Percentiles rank a stretch among this genome's conserved stretches.
phyloP scores from a whole-genome alignment of 2,113 vertebrate species.

The Loxodonta africana region DNA sequence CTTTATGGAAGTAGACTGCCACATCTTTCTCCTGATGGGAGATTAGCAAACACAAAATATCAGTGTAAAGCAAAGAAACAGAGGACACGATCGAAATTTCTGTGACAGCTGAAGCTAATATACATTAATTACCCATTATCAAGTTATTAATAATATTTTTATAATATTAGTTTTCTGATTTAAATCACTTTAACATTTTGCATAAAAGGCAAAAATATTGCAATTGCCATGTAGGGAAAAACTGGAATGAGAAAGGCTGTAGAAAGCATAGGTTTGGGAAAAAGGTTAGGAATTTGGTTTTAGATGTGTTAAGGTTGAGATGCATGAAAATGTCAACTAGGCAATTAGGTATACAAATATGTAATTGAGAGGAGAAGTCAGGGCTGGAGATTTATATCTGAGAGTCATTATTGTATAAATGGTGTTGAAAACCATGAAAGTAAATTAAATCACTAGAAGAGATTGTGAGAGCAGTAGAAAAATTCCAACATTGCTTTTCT shows the following conservation, averaged over 20 bases:
- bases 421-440: neutral
- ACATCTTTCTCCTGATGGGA: neutral
- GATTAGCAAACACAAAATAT: constrained; percentile 25
- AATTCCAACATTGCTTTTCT: neutral
- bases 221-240: neutral
- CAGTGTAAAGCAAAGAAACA: constrained; percentile 25
- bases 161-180: neutral
- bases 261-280: constrained; percentile 7
- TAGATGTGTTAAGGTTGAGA: neutral
- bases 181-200: neutral
- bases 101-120: neutral
- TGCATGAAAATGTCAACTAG: neutral
- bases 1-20: no score
- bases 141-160: neutral
- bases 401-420: no score
- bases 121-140: neutral
- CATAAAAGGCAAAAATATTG: neutral
- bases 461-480: neutral
- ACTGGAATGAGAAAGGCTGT: neutral
- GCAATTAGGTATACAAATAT: neutral
- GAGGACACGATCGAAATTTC: neutral
- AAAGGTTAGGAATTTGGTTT: constrained; percentile 39
- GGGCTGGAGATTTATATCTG: neutral
- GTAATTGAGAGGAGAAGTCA: neutral
- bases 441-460: neutral